Evolutionary conservation across 1,140 invertebrate species (phyloP).

Genomic region (Atopsyche davidsoni): DNA sequence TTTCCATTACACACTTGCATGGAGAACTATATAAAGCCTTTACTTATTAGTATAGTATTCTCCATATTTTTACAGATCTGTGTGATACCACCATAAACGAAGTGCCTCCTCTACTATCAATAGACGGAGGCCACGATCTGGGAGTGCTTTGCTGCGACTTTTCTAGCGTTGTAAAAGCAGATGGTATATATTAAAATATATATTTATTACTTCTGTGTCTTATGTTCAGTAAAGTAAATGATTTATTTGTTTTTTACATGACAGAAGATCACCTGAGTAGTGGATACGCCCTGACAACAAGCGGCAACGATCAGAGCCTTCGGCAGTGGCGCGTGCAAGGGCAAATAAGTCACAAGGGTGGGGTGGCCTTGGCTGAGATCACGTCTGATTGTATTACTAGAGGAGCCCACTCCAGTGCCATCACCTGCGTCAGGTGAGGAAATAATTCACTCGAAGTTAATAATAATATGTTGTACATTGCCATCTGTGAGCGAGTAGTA

Average conservation of each 20-base stretch:
- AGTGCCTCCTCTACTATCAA: slow-evolving; percentile 35
- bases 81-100: slow-evolving; percentile 40
- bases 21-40: neutral
- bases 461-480: no score
- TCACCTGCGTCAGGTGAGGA: slow-evolving; percentile 50
- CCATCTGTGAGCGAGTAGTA: no score
- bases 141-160: slow-evolving; percentile 66
- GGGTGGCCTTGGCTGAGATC: slow-evolving; percentile 26
- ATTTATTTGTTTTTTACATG: slow-evolving; percentile 11
- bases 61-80: slow-evolving; percentile 34
- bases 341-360: slow-evolving; percentile 9
- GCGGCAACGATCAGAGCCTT: slow-evolving; percentile 68
- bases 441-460: no score
- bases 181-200: slow-evolving; percentile 33
- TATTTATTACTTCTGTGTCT: neutral
- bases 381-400: slow-evolving; percentile 33
- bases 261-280: slow-evolving; percentile 6
- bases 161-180: slow-evolving; percentile 34
- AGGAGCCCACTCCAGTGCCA: slow-evolving; percentile 46
- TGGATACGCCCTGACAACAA: slow-evolving; percentile 56
- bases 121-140: slow-evolving; percentile 68
- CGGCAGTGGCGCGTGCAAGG: slow-evolving; percentile 56
- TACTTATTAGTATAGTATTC: no score
- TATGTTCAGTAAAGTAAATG: neutral
- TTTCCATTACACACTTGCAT: neutral